Conservation (phyloP, 1,140 invertebrate genomes). For the Sycophaga agraensis region DNA sequence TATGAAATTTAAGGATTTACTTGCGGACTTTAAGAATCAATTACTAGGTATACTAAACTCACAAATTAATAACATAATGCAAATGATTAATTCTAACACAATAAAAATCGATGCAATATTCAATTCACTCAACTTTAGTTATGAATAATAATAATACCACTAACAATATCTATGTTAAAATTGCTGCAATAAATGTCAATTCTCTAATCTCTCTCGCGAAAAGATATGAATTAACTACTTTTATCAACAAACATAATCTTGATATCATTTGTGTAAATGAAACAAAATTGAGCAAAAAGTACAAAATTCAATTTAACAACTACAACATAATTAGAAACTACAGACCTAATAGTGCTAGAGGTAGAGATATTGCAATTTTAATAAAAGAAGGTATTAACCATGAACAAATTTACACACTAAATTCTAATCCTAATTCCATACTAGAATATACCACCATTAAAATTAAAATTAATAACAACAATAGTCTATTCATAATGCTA, state of each 20-base stretch:
- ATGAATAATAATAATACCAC: conserved; percentile 12
- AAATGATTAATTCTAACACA: conserved; percentile 29
- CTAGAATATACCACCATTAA: conserved; percentile 30
- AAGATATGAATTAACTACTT: too few relatives aligned
- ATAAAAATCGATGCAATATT: too few relatives aligned
- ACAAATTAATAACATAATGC: conserved; percentile 19
- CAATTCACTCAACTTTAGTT: conserved; percentile 16
- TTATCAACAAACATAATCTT: too few relatives aligned
- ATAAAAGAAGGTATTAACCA: too few relatives aligned
- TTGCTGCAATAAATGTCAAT: too few relatives aligned
- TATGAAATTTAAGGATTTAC: neutral
- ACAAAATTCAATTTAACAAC: too few relatives aligned
- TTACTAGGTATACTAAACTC: conserved; percentile 12
- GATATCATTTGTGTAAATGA: conserved; percentile 28
- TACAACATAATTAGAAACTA: conserved; percentile 26
- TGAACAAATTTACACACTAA: too few relatives aligned
- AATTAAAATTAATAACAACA: conserved; percentile 24
- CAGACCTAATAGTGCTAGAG: conserved; percentile 11
- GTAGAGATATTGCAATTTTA: too few relatives aligned
- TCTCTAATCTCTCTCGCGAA: too few relatives aligned
- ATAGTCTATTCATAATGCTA: conserved; percentile 20
- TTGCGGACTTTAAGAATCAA: neutral
- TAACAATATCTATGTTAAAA: too few relatives aligned
- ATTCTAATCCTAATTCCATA: too few relatives aligned
- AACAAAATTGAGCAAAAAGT: conserved; percentile 35